phyloP scores from a whole-genome alignment of 2,888 invertebrate genomes.

The Lissonota sp. region DNA sequence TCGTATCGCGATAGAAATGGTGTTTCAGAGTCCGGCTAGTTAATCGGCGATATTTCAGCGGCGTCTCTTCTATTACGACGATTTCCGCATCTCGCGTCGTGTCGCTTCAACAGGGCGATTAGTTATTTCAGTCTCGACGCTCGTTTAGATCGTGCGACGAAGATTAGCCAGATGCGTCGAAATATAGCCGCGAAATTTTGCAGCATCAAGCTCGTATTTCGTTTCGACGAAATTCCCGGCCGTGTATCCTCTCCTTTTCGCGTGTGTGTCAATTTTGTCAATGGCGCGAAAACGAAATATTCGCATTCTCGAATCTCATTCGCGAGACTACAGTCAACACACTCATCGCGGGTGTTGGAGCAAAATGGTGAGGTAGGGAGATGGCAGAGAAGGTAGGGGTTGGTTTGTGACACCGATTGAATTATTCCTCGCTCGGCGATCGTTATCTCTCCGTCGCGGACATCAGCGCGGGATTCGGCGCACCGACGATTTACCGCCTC shows the following conservation, averaged over 20 bases:
- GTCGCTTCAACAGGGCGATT: neutral
- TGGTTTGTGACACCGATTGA: conserved; percentile 60
- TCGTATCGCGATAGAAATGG: too few relatives aligned
- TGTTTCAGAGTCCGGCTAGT: too few relatives aligned
- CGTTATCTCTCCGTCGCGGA: conserved; percentile 59
- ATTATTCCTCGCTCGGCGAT: conserved; percentile 62
- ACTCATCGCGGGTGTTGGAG: neutral
- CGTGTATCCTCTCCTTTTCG: conserved; percentile 1
- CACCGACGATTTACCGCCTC: conserved; percentile 61
- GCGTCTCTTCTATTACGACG: too few relatives aligned
- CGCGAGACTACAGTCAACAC: conserved; percentile 9
- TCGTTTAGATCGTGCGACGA: conserved; percentile 6
- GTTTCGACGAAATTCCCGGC: conserved; percentile 15
- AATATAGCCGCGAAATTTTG: conserved; percentile 1
- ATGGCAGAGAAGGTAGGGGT: neutral
- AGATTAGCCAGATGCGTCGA: conserved; percentile 15
- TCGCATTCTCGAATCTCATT: conserved; percentile 52
- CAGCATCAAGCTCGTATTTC: neutral
- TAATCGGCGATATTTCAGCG: too few relatives aligned
- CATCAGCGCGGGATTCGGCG: conserved; percentile 48
- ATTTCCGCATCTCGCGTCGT: too few relatives aligned
- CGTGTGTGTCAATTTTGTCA: conserved; percentile 26
- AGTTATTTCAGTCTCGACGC: conserved; percentile 19
- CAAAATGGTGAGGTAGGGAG: neutral
- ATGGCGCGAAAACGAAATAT: conserved; percentile 33